phyloP scores from a whole-genome alignment of 2,888 invertebrate genomes.

The Odontocolon sp. region DNA sequence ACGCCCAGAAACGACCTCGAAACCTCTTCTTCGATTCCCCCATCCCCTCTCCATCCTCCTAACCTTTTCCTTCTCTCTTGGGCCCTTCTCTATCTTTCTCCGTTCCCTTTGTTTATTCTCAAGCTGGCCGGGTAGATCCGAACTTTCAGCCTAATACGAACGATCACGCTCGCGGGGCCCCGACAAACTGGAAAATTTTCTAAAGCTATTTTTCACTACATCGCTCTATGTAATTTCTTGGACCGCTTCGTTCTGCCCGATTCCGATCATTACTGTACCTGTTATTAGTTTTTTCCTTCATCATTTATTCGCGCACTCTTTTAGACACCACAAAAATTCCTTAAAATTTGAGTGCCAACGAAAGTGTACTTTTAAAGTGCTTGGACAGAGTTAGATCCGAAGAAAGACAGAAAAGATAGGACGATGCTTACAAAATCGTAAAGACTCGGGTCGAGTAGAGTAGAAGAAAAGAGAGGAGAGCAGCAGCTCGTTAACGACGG shows the following conservation, averaged over 20 bases:
- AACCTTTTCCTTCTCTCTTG: conserved; percentile 20
- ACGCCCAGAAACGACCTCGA: conserved; percentile 77
- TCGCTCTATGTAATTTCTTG: conserved; percentile 48
- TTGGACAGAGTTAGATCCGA: too few relatives aligned
- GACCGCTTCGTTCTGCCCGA: conserved; percentile 20
- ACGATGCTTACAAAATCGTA: not conserved
- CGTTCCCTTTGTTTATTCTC: conserved; percentile 52
- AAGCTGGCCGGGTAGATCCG: conserved; percentile 31
- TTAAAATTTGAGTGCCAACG: not conserved
- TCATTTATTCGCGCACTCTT: not conserved
- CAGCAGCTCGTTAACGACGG: conserved; percentile 67
- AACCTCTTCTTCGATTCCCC: conserved; percentile 62
- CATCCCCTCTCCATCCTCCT: conserved; percentile 23
- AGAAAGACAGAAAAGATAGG: too few relatives aligned
- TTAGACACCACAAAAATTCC: not conserved
- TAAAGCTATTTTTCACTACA: conserved; percentile 44
- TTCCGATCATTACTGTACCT: conserved; percentile 24
- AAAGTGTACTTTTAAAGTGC: too few relatives aligned
- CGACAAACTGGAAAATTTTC: conserved; percentile 42
- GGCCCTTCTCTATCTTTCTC: conserved; percentile 8
- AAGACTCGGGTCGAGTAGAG: not conserved
- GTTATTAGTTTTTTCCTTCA: conserved; percentile 19
- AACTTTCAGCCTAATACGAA: conserved; percentile 53
- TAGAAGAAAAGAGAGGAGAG: conserved; percentile 20
- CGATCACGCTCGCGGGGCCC: not conserved